Evolutionary conservation across 2,113 vertebrate species (phyloP), one percentile per base, ranked within the genome.

Genomic region (Muntiacus muntjak): DNA sequence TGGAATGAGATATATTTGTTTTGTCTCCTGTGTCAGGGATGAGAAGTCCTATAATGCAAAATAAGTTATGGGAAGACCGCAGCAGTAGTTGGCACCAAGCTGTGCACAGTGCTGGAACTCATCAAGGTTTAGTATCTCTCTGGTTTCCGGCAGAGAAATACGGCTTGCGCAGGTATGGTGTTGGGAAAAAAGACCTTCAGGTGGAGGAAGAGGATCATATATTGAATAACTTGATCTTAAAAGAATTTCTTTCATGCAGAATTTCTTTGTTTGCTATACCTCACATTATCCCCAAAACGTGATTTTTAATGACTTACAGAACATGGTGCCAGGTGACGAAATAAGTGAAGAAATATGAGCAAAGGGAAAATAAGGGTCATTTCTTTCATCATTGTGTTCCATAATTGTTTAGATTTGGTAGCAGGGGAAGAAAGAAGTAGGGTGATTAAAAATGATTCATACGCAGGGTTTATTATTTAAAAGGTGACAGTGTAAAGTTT

Each of bases 301-400:
- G 71, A 58, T 86, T 89, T 97, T 71, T 26, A 95, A 33, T 78
- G 64, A 94, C 54, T 94, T 94, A 50, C 25, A 52, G 81, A 91
- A 57, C 30, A 36, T 57, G 40, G 87, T 82, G 85, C 58, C 33
- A 88, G 45, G 92, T 94, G 90, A 85, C 26, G n/a, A 96, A 87
- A 81, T 83, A 92, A 97, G 64, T 55, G 45, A 87, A 97, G 97
- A 96, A 94, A 95, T 82, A 92, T 26, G 87, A 97, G 74, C 57
- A 87, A 92, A 96, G 74, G 52, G 60, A 87, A 94, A 57, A 33
- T 19, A 60, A 95, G 43, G 74, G 21, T 74, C 45, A 60, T 91
- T 97, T 89, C 95, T 96, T 86, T 97, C 83, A 94, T 98, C 54
- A 25, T 23, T n/a, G 79, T 91, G 16, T 79, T 84, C 11, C 19